These are phyloP conservation scores for Poeciliopsis prolifica DNA, from an alignment of 2,113 vertebrate species.

Conservation along the genomic window DNA sequence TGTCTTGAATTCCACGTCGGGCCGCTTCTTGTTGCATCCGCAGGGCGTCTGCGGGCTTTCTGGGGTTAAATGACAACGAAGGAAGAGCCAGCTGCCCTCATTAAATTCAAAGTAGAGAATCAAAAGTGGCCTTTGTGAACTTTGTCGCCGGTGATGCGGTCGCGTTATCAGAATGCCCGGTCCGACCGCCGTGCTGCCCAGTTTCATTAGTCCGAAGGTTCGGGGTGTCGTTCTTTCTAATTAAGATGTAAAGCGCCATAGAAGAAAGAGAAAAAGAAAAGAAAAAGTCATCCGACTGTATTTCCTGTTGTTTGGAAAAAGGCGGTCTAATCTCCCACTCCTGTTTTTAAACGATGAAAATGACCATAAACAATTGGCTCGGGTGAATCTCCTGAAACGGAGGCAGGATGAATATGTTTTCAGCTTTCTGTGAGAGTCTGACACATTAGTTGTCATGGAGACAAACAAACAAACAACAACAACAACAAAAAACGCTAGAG, in stretches of 20 bases:
- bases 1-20: not conserved
- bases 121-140: conserved; percentile 41
- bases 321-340: conserved; percentile 27
- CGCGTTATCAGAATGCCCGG: conserved; percentile 35
- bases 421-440: conserved; percentile 14
- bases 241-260: conserved; percentile 1
- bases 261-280: not conserved
- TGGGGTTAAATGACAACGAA: conserved; percentile 25
- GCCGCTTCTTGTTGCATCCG: not conserved
- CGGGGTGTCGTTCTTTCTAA: not conserved
- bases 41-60: not conserved
- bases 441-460: conserved; percentile 16
- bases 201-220: conserved; percentile 1
- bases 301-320: conserved; percentile 33
- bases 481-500: not conserved
- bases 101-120: conserved; percentile 46
- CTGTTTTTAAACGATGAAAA: conserved; percentile 41
- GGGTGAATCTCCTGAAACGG: conserved; percentile 41
- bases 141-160: conserved; percentile 23
- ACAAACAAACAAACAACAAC: not conserved
- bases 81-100: conserved; percentile 20
- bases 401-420: conserved; percentile 7
- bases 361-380: conserved; percentile 44
- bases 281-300: not conserved
- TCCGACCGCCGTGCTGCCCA: not conserved